These are phyloP conservation scores for Neodontobutis hainanensis DNA, from an alignment of 2,113 vertebrate species.

Conservation along the genomic window DNA sequence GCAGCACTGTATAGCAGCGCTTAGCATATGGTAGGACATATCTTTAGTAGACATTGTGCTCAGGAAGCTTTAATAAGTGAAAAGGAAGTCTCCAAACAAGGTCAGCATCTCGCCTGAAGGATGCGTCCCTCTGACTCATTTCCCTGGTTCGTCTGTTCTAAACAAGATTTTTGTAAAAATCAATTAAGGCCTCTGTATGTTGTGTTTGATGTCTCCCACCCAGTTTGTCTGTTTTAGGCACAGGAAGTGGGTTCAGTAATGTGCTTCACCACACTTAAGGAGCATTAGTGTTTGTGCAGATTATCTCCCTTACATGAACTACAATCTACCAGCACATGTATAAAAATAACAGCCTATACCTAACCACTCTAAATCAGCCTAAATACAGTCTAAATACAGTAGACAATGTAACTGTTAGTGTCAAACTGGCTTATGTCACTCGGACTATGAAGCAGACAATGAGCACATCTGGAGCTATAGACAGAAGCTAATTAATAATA, in stretches of 20 bases:
- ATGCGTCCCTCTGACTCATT: conserved; percentile 59
- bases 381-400: conserved; percentile 17
- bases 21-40: conserved; percentile 38
- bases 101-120: conserved; percentile 59
- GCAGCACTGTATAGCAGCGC: conserved; percentile 3
- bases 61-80: conserved; percentile 44
- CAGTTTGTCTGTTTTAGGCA: conserved; percentile 55
- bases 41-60: conserved; percentile 39
- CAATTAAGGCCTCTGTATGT: conserved; percentile 57
- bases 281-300: conserved; percentile 23
- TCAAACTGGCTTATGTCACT: conserved; percentile 43
- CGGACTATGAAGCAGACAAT: conserved; percentile 31
- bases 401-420: conserved; percentile 22
- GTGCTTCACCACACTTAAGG: conserved; percentile 43
- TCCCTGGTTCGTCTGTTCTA: conserved; percentile 56
- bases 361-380: conserved; percentile 1
- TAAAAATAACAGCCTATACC: background rate
- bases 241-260: conserved; percentile 56
- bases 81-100: conserved; percentile 61
- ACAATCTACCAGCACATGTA: background rate
- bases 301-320: conserved; percentile 12
- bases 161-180: conserved; percentile 57
- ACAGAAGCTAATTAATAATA: no score
- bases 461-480: conserved; percentile 57
- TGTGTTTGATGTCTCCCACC: conserved; percentile 63